Base-by-base conservation (phyloP, 2,113 vertebrate species). In the Zosterops lateralis region DNA sequence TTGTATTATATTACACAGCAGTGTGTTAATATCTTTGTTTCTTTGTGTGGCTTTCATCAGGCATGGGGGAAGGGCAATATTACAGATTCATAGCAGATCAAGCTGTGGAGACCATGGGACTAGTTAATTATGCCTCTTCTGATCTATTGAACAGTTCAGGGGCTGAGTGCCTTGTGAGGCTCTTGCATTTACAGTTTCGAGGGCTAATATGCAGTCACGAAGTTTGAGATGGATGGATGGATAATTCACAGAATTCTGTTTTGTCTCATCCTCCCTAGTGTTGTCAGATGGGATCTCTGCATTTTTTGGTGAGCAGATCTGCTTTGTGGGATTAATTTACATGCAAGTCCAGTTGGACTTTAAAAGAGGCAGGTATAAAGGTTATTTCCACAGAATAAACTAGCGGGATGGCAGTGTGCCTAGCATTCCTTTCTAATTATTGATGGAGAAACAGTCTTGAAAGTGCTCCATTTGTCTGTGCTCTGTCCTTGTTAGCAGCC, bases 31-130 rank as follows among this genome's bases (percentile, higher is more conserved):
- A 68, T 42, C 40, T 78, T 50, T 45, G 31, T 73, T 92, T 78
- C 73, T 93, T 87, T 90, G 61, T 85, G 56, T 74, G 67, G 42
- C 67, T 90, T 95, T 80, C 87, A 70, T 87, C 78, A 77, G 79
- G 60, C 64, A 4, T 67, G 90, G 67, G 82, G 92, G 74, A 89
- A 91, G 78, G 81, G 71, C 34, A 54, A 1, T 61, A 38, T 90
- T 89, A 50, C 29, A 70, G 9, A 89, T 91, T 91, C 87, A 50
- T 70, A 60, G 12, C 66, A 57, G 89, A 64, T 65, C 61, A 72
- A 89, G 78, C 75, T 74, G n/a, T 58, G 14, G 56, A 66, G 85
- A 71, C 85, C 61, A 28, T 71, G 75, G 82, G 56, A 85, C 84
- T 83, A 84, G 78, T 50, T 93, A 73, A 91, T 93, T 85, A 89